Conservation (phyloP, 2,113 vertebrate species). For the Paracanthobrama guichenoti region DNA sequence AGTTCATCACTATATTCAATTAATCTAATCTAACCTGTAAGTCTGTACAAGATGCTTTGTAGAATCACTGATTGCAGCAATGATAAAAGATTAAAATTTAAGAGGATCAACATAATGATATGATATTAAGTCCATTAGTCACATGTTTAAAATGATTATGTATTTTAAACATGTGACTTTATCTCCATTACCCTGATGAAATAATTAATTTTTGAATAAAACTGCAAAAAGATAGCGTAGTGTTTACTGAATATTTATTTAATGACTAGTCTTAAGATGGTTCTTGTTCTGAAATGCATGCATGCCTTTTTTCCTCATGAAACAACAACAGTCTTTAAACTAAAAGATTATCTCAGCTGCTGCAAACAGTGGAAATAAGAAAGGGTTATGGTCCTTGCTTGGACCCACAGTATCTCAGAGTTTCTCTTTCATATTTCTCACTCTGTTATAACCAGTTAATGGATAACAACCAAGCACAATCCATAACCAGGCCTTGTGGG, state of each 20-base stretch:
- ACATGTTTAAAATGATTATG: not conserved
- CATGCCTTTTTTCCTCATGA: not conserved
- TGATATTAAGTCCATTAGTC: constrained; percentile 3
- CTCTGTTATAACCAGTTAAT: constrained; percentile 21
- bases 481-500: not conserved
- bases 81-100: not conserved
- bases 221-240: not conserved
- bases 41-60: not conserved
- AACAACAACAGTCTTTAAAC: not conserved
- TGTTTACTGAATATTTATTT: not conserved
- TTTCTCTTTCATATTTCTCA: constrained; percentile 36
- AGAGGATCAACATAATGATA: constrained; percentile 2
- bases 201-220: not conserved
- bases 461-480: constrained; percentile 4
- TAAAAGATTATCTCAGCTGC: constrained; percentile 1
- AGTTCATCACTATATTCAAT: not conserved
- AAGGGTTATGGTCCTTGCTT: not conserved
- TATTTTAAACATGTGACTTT: not conserved
- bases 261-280: not conserved
- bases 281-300: not conserved
- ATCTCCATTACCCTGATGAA: not conserved
- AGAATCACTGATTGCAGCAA: too few species aligned
- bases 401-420: not conserved
- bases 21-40: not conserved
- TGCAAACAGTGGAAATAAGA: constrained; percentile 25